Evolutionary conservation across 2,888 invertebrate species (phyloP).

Genomic region (Ochropleura plecta): DNA sequence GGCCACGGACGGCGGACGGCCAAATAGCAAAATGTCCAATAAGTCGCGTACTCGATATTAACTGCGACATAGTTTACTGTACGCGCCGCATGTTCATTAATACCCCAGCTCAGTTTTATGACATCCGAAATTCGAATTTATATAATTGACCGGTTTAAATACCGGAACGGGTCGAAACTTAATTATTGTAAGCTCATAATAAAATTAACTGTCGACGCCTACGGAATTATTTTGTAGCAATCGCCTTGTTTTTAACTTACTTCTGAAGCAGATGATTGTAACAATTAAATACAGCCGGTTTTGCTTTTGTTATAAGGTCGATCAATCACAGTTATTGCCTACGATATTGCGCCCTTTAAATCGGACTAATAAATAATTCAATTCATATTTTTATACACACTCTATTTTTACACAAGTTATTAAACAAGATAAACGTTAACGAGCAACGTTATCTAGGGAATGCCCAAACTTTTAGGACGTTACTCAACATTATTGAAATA

Average conservation of each 20-base stretch:
- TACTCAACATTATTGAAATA: constrained; percentile 44
- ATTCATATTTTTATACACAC: background rate
- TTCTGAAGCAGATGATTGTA: constrained; percentile 55
- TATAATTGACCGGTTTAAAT: constrained; percentile 86
- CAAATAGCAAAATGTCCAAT: constrained; percentile 85
- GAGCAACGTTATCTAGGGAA: constrained; percentile 20
- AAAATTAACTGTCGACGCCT: constrained; percentile 66
- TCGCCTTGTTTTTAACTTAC: constrained; percentile 54
- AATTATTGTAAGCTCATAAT: constrained; percentile 73
- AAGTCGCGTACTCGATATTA: constrained; percentile 85
- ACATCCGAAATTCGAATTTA: constrained; percentile 84
- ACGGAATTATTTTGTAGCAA: constrained; percentile 62
- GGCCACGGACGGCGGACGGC: constrained; percentile 69
- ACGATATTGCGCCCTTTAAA: constrained; percentile 26
- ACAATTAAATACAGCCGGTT: constrained; percentile 58
- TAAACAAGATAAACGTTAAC: constrained; percentile 16
- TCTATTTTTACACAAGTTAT: background rate
- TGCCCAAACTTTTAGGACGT: constrained; percentile 36
- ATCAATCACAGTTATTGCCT: constrained; percentile 49
- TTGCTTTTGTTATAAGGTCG: constrained; percentile 29
- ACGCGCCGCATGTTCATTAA: constrained; percentile 87
- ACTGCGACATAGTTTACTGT: constrained; percentile 87
- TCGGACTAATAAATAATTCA: constrained; percentile 14
- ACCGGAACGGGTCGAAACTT: constrained; percentile 75
- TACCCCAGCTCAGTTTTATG: constrained; percentile 84